Conservation (phyloP, 2,888 invertebrate species). For the Campopleginae sp. region DNA sequence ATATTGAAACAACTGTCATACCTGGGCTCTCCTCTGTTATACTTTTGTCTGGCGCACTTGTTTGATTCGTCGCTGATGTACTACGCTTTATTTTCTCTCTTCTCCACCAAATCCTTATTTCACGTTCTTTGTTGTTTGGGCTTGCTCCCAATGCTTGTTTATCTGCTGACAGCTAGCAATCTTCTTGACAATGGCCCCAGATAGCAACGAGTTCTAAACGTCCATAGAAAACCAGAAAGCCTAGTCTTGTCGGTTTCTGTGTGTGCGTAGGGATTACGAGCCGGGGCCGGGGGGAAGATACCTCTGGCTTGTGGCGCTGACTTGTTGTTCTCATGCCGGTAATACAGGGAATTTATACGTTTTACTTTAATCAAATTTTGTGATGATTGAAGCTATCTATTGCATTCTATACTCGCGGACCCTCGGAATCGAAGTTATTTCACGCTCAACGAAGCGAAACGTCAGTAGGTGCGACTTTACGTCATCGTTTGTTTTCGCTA, state of each 20-base stretch:
- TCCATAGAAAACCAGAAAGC: neutral
- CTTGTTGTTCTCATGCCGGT: neutral
- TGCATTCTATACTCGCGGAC: no score
- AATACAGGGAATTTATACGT: no score
- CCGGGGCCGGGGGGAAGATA: neutral
- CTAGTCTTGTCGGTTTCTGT: neutral
- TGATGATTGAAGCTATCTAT: no score
- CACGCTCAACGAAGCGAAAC: no score
- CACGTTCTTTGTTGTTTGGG: neutral
- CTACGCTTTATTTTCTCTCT: neutral
- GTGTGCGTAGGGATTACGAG: neutral
- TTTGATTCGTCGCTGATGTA: neutral
- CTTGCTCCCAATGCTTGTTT: slow-evolving; percentile 12
- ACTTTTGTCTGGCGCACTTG: slow-evolving; percentile 52
- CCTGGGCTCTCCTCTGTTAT: slow-evolving; percentile 36
- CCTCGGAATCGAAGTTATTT: no score
- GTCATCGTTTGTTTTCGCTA: no score
- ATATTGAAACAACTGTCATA: slow-evolving; percentile 50
- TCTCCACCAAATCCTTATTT: neutral
- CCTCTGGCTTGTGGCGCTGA: neutral
- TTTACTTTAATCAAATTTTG: no score
- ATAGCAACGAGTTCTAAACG: slow-evolving; percentile 19
- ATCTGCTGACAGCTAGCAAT: slow-evolving; percentile 61
- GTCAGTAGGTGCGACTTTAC: no score
- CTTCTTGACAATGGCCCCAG: slow-evolving; percentile 18